A percentile compares a stretch with the other conserved stretches of the same genome.
These are phyloP conservation scores for Acleris literana DNA, from an alignment of 2,888 invertebrate genomes.

Conservation along the genomic window DNA sequence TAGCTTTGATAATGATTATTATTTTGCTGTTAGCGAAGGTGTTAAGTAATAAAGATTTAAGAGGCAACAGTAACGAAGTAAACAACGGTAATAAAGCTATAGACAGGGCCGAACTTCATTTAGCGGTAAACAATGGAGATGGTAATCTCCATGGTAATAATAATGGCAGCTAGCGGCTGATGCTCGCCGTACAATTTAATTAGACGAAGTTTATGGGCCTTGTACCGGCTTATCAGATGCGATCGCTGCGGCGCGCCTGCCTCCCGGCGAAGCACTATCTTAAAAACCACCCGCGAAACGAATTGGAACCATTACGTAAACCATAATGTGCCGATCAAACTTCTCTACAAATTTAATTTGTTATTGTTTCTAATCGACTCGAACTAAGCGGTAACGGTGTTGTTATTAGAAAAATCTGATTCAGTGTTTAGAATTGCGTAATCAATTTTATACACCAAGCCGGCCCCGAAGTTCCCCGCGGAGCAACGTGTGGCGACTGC, in stretches of 20 bases:
- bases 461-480: slow-evolving; percentile 60
- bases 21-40: slow-evolving; percentile 16
- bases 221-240: slow-evolving; percentile 68
- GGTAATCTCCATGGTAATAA: no score
- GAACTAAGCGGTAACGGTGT: slow-evolving; percentile 56
- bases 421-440: slow-evolving; percentile 64
- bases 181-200: slow-evolving; percentile 76
- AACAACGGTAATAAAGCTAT: slow-evolving; percentile 59
- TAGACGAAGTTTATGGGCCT: slow-evolving; percentile 75
- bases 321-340: slow-evolving; percentile 5
- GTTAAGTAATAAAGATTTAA: slow-evolving; percentile 36
- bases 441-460: slow-evolving; percentile 65
- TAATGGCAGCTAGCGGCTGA: slow-evolving; percentile 60
- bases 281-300: slow-evolving; percentile 38
- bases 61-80: slow-evolving; percentile 43
- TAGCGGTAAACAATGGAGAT: slow-evolving; percentile 79
- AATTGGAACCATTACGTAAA: slow-evolving; percentile 23
- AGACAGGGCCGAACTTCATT: slow-evolving; percentile 70
- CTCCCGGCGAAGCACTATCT: slow-evolving; percentile 45
- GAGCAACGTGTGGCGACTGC: slow-evolving; percentile 54
- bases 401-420: slow-evolving; percentile 52
- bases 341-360: slow-evolving; percentile 1
- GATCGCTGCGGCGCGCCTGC: slow-evolving; percentile 54
- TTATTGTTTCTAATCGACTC: slow-evolving; percentile 7
- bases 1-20: slow-evolving; percentile 24